Evolutionary conservation across 1,140 invertebrate genomes (phyloP), one percentile per base, ranked within the genome.

Genomic region (Drosophila mojavensis): DNA sequence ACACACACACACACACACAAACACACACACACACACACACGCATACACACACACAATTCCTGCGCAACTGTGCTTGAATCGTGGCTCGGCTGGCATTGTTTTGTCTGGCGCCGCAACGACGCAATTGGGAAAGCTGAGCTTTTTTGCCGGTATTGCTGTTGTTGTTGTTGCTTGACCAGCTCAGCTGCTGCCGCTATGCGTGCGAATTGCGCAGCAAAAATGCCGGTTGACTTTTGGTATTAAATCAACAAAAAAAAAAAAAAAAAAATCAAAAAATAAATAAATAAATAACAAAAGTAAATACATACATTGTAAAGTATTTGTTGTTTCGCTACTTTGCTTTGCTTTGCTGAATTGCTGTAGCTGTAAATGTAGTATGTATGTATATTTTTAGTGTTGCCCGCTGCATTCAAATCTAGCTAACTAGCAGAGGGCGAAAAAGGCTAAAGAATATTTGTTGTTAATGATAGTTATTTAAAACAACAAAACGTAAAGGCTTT

Each of bases 51-150:
- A 36, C 36, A 70, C 56, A 65, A 33, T 45, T 41, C 45, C 67
- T 68, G 30, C 10, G 4, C 41, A 70, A 65, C 58, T 62, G 50
- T 36, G 59, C 39, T 7, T 10, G 33, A 36, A 6, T 55, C 33
- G 26, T 15, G 43, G 48, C 36, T 55, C 11, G 43, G 48, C 36
- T 55, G 43, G 55, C 20, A 15, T 45, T 58, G 62, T 30, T 36
- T 36, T 71, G 41, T 36, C 13, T 39, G 54, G 24, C 20, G 50
- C 59, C 45, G 64, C 84, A 77, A 77, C 82, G 68, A 76, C 82
- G 82, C 82, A 88, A 86, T 88, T 85, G 71, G 72, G 72, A 83
- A 83, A 83, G 81, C 80, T 79, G 62, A 79, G 80, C 66, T 84
- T 85, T 81, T 39, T 74, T 88, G 82, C 82, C 82, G 83, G 82